These are phyloP conservation scores for Albula glossodonta DNA, from an alignment of 2,113 vertebrate species.

Conservation along the genomic window DNA sequence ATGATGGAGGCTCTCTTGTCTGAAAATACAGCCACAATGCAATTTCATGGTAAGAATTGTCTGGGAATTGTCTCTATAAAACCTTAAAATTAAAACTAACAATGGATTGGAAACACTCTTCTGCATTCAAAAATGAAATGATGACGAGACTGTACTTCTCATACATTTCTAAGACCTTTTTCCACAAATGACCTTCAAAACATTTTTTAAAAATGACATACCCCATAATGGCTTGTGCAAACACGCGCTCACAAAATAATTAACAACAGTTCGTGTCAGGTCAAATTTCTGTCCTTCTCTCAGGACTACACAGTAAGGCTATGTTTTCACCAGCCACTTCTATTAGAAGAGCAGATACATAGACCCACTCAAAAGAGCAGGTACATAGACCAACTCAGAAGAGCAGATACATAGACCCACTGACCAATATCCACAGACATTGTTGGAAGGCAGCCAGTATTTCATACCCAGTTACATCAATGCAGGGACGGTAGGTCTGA, in stretches of 20 bases:
- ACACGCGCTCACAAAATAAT: background rate
- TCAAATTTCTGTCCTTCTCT: background rate
- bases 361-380: no score
- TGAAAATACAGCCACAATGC: no score
- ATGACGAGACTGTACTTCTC: background rate
- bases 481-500: no score
- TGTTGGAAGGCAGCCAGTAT: no score
- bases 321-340: background rate
- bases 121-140: background rate
- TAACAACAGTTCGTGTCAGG: background rate
- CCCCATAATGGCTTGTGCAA: conserved; percentile 1
- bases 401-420: no score
- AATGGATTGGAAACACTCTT: background rate
- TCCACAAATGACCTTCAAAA: no score
- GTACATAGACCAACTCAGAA: no score
- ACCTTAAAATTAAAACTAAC: background rate
- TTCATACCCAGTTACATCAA: no score
- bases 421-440: no score
- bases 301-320: background rate
- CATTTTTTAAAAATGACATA: no score
- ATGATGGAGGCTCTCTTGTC: no score
- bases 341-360: background rate
- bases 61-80: background rate
- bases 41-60: no score
- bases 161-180: background rate